These are phyloP conservation scores for Elmis aenea DNA, from an alignment of 2,888 invertebrate species.

Conservation along the genomic window DNA sequence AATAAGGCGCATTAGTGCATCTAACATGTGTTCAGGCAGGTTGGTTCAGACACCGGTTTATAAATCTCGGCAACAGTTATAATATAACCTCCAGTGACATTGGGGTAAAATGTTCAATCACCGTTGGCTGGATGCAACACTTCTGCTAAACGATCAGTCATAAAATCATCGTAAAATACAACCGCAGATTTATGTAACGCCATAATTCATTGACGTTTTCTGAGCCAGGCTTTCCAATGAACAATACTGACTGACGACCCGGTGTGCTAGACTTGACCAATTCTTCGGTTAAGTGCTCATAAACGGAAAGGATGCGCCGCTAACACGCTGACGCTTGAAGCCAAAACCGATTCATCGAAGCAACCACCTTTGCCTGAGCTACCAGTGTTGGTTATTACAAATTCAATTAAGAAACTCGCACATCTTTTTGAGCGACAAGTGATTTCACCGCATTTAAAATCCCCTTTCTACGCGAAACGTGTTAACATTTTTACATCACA, in stretches of 20 bases:
- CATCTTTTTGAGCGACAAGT: constrained; percentile 16
- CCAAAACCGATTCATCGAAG: constrained; percentile 13
- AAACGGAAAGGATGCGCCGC: constrained; percentile 21
- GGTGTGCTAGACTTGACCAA: constrained; percentile 21
- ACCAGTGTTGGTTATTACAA: constrained; percentile 21
- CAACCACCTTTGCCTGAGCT: constrained; percentile 7
- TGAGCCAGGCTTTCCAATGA: constrained; percentile 24
- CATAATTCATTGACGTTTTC: constrained; percentile 33
- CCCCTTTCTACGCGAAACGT: constrained; percentile 30
- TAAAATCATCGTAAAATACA: constrained; percentile 36
- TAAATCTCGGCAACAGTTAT: constrained; percentile 32
- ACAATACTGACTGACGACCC: constrained; percentile 20
- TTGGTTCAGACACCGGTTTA: constrained; percentile 27
- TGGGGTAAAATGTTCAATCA: constrained; percentile 31
- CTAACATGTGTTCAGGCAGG: constrained; percentile 23
- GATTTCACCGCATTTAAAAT: constrained; percentile 17
- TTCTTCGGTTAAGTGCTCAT: constrained; percentile 24
- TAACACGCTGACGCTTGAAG: constrained; percentile 21
- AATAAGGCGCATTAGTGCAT: constrained; percentile 2
- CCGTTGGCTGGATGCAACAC: constrained; percentile 28
- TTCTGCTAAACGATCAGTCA: constrained; percentile 32
- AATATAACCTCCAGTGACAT: constrained; percentile 32
- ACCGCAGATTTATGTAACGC: constrained; percentile 33
- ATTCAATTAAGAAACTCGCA: constrained; percentile 27
- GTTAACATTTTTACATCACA: constrained; percentile 43